These are phyloP conservation scores for Tachina fera DNA, from an alignment of 2,888 invertebrate genomes.

Conservation along the genomic window DNA sequence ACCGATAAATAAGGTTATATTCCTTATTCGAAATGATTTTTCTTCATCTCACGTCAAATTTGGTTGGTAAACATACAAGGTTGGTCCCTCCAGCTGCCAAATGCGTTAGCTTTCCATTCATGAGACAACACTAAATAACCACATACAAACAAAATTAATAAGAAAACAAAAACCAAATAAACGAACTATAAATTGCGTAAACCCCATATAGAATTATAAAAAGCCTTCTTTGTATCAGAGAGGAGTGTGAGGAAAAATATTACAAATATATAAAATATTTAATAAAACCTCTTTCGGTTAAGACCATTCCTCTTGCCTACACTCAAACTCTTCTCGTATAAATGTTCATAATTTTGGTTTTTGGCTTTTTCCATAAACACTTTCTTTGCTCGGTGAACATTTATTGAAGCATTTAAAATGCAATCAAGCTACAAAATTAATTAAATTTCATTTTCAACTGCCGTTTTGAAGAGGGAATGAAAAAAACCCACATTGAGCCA, in stretches of 20 bases:
- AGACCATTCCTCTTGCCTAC: conserved; percentile 11
- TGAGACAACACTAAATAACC: conserved; percentile 28
- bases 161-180: conserved; percentile 36
- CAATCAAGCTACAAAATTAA: conserved; percentile 82
- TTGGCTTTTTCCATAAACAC: conserved; percentile 27
- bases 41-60: too few relatives aligned
- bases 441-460: conserved; percentile 77
- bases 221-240: neutral
- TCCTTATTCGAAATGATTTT: too few relatives aligned
- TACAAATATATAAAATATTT: conserved; percentile 26
- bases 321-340: conserved; percentile 36
- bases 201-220: conserved; percentile 22
- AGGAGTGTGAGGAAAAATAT: neutral
- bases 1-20: too few relatives aligned
- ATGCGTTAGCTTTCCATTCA: conserved; percentile 5
- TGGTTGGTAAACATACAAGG: neutral
- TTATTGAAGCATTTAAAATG: conserved; percentile 78
- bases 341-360: conserved; percentile 57
- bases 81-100: conserved; percentile 11
- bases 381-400: conserved; percentile 52
- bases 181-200: conserved; percentile 60
- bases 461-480: conserved; percentile 11
- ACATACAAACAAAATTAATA: conserved; percentile 33
- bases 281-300: conserved; percentile 60
- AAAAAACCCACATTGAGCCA: conserved; percentile 7